A percentile compares a stretch with the other conserved stretches of the same genome.
Conservation (phyloP, 2,888 invertebrate species). For the Actias luna region DNA sequence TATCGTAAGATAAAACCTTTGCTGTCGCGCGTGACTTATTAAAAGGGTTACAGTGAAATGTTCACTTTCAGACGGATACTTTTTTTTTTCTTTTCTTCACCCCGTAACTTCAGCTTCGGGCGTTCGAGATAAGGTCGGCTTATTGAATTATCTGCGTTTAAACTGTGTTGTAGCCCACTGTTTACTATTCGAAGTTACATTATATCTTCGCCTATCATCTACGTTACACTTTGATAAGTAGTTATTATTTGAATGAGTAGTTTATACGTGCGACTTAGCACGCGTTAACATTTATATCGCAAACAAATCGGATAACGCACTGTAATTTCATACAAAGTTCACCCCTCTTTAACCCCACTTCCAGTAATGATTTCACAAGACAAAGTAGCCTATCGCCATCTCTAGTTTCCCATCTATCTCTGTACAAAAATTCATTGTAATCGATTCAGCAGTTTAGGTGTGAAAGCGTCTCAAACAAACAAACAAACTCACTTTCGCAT, state of each 20-base stretch:
- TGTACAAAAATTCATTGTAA: no score
- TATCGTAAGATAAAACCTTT: slow-evolving; percentile 36
- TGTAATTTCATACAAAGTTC: no score
- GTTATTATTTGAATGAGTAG: background rate
- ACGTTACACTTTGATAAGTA: background rate
- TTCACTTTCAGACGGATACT: slow-evolving; percentile 22
- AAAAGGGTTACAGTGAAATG: slow-evolving; percentile 38
- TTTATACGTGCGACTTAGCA: no score
- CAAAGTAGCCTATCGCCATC: no score
- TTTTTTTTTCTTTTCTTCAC: slow-evolving; percentile 10
- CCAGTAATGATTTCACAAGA: no score
- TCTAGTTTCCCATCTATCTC: no score
- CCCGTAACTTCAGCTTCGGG: background rate
- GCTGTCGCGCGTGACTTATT: slow-evolving; percentile 39
- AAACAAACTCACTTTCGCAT: no score
- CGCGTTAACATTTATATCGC: no score
- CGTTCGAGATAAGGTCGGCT: background rate
- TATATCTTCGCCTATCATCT: background rate
- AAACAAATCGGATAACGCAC: no score
- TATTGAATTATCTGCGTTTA: slow-evolving; percentile 11
- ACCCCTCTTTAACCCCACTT: no score
- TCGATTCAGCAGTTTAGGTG: no score
- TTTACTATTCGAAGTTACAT: background rate
- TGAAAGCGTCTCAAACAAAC: no score
- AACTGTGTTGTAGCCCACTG: slow-evolving; percentile 2